Conservation (phyloP, 2,113 vertebrate species). For the Gymnobelideus leadbeateri region DNA sequence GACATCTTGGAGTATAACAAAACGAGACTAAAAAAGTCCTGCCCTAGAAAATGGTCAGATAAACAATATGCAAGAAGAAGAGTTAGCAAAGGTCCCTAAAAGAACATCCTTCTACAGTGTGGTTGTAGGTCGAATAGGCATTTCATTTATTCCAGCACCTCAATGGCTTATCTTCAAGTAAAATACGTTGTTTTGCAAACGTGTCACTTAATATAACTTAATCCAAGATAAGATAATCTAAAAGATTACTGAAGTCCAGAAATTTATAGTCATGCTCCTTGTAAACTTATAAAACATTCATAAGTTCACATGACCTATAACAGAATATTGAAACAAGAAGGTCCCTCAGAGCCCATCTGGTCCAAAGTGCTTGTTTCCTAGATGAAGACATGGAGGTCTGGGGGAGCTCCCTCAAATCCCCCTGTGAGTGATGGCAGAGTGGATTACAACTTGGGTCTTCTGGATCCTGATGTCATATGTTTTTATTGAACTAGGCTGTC, state of each 20-base stretch:
- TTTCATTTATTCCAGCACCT: not conserved
- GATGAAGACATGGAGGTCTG: not conserved
- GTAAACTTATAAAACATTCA: slow-evolving; percentile 35
- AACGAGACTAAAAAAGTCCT: not conserved
- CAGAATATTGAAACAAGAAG: not conserved
- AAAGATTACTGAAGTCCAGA: slow-evolving; percentile 33
- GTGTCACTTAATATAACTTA: slow-evolving; percentile 28
- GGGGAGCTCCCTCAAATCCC: not conserved
- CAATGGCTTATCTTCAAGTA: not conserved
- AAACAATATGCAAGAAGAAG: not conserved
- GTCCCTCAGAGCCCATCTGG: not conserved
- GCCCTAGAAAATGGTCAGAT: not conserved
- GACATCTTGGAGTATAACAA: not conserved
- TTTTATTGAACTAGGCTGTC: not conserved
- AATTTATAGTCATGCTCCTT: slow-evolving; percentile 30
- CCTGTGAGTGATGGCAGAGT: not conserved
- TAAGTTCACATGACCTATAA: slow-evolving; percentile 29
- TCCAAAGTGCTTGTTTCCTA: not conserved
- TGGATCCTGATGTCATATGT: not conserved
- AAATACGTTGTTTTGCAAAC: not conserved
- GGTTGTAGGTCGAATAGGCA: not conserved
- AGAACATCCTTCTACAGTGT: not conserved
- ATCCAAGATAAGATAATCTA: slow-evolving; percentile 25
- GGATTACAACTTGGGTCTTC: not conserved
- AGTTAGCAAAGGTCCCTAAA: not conserved